A percentile compares a stretch with the other conserved stretches of the same genome.
Evolutionary conservation across 2,113 vertebrate species (phyloP).

Genomic region (Formicarius rufipectus): DNA sequence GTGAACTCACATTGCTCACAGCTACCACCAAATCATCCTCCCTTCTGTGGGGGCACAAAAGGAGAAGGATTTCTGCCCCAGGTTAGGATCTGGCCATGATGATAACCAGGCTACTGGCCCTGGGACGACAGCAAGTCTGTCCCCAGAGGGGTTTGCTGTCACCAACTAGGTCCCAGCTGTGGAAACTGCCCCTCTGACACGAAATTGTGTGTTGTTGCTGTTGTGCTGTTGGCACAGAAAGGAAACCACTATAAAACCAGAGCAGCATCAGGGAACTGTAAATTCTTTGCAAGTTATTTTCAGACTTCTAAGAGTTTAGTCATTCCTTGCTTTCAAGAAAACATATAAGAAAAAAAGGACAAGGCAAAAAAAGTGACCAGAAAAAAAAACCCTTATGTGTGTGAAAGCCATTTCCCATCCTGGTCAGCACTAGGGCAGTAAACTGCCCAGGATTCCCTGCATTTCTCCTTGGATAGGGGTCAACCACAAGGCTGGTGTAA

Average conservation of each 20-base stretch:
- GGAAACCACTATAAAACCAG: slow-evolving; percentile 62
- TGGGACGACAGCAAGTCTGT: neutral
- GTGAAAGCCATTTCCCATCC: neutral
- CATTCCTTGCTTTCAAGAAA: slow-evolving; percentile 48
- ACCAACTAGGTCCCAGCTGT: slow-evolving; percentile 36
- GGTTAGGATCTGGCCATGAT: neutral
- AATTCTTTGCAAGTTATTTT: slow-evolving; percentile 64
- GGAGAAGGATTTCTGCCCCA: slow-evolving; percentile 27
- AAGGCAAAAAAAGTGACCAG: neutral
- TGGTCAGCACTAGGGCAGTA: neutral
- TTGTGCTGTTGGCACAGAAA: slow-evolving; percentile 52
- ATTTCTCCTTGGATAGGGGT: neutral
- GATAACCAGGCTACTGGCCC: slow-evolving; percentile 23
- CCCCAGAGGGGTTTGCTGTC: slow-evolving; percentile 12
- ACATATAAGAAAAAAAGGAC: slow-evolving; percentile 26
- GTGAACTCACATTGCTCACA: slow-evolving; percentile 15
- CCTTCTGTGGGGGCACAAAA: slow-evolving; percentile 25
- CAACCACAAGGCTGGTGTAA: neutral
- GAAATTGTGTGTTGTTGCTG: slow-evolving; percentile 10
- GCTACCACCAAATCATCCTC: slow-evolving; percentile 42
- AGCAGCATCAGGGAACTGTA: slow-evolving; percentile 61
- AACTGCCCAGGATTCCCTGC: neutral
- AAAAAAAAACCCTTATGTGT: neutral
- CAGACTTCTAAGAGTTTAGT: slow-evolving; percentile 41
- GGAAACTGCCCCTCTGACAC: slow-evolving; percentile 41